Evolutionary conservation across 2,797 vertebrate species (phyloP), one percentile per base, ranked within the genome.

Genomic region (Tangara arthus): DNA sequence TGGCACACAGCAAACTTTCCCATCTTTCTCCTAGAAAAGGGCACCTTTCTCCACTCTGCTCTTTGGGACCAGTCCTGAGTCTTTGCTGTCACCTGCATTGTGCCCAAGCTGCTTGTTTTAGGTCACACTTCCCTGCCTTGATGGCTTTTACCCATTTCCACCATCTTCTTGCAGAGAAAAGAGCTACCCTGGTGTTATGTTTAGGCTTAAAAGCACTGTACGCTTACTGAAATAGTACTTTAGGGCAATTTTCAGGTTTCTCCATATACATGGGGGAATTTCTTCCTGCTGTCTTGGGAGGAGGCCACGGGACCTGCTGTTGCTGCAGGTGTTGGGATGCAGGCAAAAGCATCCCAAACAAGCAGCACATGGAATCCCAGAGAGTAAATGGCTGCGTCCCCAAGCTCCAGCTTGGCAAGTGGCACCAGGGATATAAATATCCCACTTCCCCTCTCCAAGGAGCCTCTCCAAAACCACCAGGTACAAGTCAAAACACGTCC

Each of bases 171-270:
- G 15, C 23, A 79, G 32, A 69, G 79, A 61, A 75, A 91, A 28
- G 26, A 80, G 24, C 42, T 30, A 80, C 27, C 34, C 35, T 1
- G 5, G 21, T 44, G 61, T 56, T 87, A 59, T 77, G 70, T 60
- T 90, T 82, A 79, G 66, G 37, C 59, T 80, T 82, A 44, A 94
- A 91, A 89, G 66, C 78, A 44, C 7, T 22, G 16, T 41, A 41
- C 19, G 18, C 56, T 89, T 73, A 63, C 66, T 70, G 47, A 19
- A 81, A 52, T 2, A 55, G 47, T 35, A 65, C 42, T 89, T 75
- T 15, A 70, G 49, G 49, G n/a, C 72, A 90, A 61, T 93, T 83
- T 87, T 80, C 49, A 59, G 32, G 61, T 93, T 95, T 91, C 57
- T 68, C 11, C 52, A 65, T 69, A 53, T 4, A 41, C 34, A 30